phyloP scores from a whole-genome alignment of 2,113 vertebrate species.

The Trachemys scripta region DNA sequence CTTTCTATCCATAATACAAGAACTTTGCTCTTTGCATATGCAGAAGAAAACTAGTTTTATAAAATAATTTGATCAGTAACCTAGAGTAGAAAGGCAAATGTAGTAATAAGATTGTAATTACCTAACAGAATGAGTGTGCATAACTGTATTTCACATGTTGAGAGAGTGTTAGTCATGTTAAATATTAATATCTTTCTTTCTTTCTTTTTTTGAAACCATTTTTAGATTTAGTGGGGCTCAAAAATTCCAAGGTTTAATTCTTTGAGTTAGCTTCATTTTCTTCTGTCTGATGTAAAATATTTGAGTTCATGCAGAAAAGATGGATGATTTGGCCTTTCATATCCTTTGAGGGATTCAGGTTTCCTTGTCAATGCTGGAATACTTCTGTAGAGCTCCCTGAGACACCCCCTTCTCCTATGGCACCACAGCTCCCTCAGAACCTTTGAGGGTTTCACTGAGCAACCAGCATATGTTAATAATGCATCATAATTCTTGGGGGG shows the following conservation, averaged over 20 bases:
- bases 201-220: neutral
- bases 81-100: neutral
- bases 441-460: neutral
- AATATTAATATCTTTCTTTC: neutral
- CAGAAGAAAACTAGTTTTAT: neutral
- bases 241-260: neutral
- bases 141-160: neutral
- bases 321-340: neutral
- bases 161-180: neutral
- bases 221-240: neutral
- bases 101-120: neutral
- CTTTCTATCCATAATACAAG: constrained; percentile 34
- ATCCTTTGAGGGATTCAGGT: neutral
- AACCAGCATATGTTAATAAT: neutral
- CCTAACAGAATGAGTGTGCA: neutral
- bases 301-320: neutral
- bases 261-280: neutral
- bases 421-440: neutral
- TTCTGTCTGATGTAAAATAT: neutral
- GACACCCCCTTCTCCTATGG: neutral
- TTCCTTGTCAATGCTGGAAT: neutral
- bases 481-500: neutral
- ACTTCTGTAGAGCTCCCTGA: neutral
- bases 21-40: neutral
- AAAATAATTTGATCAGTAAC: neutral